Evolutionary conservation across 2,797 vertebrate species (phyloP), one percentile per base, ranked within the genome.

Genomic region (Dermochelys coriacea): DNA sequence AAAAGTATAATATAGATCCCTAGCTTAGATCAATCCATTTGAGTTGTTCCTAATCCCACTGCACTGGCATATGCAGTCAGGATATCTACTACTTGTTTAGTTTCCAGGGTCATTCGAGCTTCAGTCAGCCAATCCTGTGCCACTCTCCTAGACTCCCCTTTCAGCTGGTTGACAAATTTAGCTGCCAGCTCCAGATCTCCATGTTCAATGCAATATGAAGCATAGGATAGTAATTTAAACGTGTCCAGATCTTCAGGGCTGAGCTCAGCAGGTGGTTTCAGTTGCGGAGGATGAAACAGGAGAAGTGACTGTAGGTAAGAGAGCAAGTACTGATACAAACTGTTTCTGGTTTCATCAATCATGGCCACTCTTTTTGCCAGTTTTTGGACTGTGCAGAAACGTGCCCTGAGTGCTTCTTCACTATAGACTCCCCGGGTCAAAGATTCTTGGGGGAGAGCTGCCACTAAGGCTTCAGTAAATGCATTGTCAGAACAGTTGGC

Each of bases 161-260:
- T 98, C 84, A 99, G 84, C 98, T 99, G 99, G 98, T 99, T 99
- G 85, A 99, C 98, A 77, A 99, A 98, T 92, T 99, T 99, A 3
- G 99, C 99, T 0, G 99, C 99, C 91, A 99, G 96, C 98, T 99
- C 99, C 96, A 99, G 98, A n/a, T 99, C 99, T 1, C 99, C 99
- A 0, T 98, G 99, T 89, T 99, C 99, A 14, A 99, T 97, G 98
- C 99, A 99, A 61, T 99, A 99, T 18, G 99, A 98, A 7, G 99
- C 99, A 0, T 99, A 99, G 1, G 99, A 98, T 50, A 99, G 98
- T 71, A 99, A 98, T 86, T 98, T 99, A 98, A 99, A 99, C 0
- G 99, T 98, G 97, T 99, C 99, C 12, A 99, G 97, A 96, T 99
- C 99, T 2, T 99, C 98, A 0, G 98, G 93, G 84, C 91, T 95